Base-by-base conservation (phyloP, 2,113 vertebrate species). In the Lophura nycthemera region DNA sequence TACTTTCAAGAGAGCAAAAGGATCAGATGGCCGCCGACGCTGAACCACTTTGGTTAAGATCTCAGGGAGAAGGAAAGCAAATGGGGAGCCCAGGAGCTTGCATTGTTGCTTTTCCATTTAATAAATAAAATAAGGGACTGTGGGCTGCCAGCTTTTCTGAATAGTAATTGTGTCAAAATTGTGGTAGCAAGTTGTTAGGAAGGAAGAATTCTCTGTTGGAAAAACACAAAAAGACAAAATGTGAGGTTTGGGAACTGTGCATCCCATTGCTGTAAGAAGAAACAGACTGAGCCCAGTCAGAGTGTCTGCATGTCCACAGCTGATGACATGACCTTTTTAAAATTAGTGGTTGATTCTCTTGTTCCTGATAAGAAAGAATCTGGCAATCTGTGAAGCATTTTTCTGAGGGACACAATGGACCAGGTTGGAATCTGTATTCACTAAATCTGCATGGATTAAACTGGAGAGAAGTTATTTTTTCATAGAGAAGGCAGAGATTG, bases 381-480 rank as follows among this genome's bases (percentile, higher is more conserved):
- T 88, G 87, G 64, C 65, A 71, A 75, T 56, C 79, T 81, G 47
- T 91, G 85, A 83, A 97, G 95, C 88, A 66, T 92, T 97, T 82
- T 97, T 95, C 86, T 89, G 74, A 90, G 92, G 70, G 91, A 94
- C 57, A 47, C 9, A 65, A 13, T 96, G 89, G 90, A 95, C 86
- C 65, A 19, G 25, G 34, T 64, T 94, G 38, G 87, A 97, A 97
- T 74, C 43, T 74, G 52, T 92, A 96, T 94, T 89, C 82, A 30
- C 72, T 69, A 76, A 91, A 88, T 79, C 61, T 85, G 56, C 50
- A 38, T 61, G 3, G 73, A 83, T 95, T 95, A 92, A 57, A 89
- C 75, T 95, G 81, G 89, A 93, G 71, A 57, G 12, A 87, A 91
- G 56, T 63, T 94, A 43, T 80, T 92, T 96, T 96, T 95, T 93